phyloP scores from a whole-genome alignment of 92 coral and sea anemone species.

The Zoanthus solanderi region DNA sequence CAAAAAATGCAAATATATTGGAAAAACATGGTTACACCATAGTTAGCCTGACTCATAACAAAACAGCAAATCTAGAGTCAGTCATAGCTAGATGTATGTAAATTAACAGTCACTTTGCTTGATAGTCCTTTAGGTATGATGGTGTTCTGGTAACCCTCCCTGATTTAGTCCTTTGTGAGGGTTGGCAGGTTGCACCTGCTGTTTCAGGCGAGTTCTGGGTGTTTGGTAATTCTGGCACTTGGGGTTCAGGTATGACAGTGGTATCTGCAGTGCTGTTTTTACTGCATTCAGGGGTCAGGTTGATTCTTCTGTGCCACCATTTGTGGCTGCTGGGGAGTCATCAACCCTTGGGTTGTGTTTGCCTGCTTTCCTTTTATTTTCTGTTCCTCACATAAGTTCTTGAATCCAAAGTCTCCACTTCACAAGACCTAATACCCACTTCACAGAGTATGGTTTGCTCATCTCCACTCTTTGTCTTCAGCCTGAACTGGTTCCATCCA shows the following conservation, averaged over 20 bases:
- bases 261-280: neutral
- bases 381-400: neutral
- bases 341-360: neutral
- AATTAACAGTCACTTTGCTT: neutral
- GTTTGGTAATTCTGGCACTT: neutral
- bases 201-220: neutral
- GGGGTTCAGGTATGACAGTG: neutral
- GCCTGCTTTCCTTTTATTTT: too few relatives aligned
- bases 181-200: neutral
- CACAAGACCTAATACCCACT: neutral
- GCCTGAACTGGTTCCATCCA: too few relatives aligned
- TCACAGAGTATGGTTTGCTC: neutral
- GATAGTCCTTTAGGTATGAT: neutral
- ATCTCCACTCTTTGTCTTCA: neutral
- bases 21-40: neutral
- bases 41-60: neutral
- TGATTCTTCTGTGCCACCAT: neutral
- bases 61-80: neutral
- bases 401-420: neutral
- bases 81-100: neutral
- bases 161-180: slow-evolving; percentile 3
- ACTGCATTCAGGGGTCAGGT: neutral
- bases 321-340: neutral
- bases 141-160: slow-evolving; percentile 21
- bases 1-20: too few relatives aligned